These are phyloP conservation scores for Platycheirus albimanus DNA, from an alignment of 2,888 invertebrate species.

Conservation along the genomic window DNA sequence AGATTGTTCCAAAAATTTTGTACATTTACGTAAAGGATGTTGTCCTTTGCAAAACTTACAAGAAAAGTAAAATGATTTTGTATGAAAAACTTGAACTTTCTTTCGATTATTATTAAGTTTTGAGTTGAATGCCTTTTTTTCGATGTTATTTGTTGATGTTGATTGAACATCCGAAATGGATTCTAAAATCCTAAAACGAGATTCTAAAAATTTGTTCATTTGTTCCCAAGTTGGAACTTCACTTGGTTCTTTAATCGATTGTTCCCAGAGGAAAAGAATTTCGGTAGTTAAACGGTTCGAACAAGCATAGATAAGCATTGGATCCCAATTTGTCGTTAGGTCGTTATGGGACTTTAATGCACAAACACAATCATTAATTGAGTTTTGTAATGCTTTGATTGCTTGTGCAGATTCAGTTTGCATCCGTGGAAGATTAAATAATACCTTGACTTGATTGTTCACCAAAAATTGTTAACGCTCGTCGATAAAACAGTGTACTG, in stretches of 20 bases:
- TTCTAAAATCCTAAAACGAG: too few relatives aligned
- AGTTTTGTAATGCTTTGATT: not conserved
- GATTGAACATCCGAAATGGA: slow-evolving; percentile 17
- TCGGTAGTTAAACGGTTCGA: slow-evolving; percentile 7
- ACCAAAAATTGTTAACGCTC: slow-evolving; percentile 12
- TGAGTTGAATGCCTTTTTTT: not conserved
- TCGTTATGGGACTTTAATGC: not conserved
- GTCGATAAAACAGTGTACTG: too few relatives aligned
- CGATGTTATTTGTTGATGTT: not conserved
- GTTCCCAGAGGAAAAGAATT: slow-evolving; percentile 5
- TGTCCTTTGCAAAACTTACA: slow-evolving; percentile 1
- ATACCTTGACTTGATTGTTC: not conserved
- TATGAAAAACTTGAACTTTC: not conserved
- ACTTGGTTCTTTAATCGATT: slow-evolving; percentile 9
- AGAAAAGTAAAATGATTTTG: not conserved
- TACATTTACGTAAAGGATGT: slow-evolving; percentile 1
- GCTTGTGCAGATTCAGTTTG: slow-evolving; percentile 6
- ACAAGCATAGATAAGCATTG: slow-evolving; percentile 20
- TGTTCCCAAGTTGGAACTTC: slow-evolving; percentile 19
- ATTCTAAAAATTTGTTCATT: slow-evolving; percentile 6
- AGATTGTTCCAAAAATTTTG: not conserved
- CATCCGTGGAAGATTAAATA: not conserved
- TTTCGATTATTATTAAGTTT: not conserved
- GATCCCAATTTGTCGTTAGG: slow-evolving; percentile 7
- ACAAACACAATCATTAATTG: slow-evolving; percentile 6